Conservation (phyloP, 2,113 vertebrate genomes). For the Notiomystis cincta region DNA sequence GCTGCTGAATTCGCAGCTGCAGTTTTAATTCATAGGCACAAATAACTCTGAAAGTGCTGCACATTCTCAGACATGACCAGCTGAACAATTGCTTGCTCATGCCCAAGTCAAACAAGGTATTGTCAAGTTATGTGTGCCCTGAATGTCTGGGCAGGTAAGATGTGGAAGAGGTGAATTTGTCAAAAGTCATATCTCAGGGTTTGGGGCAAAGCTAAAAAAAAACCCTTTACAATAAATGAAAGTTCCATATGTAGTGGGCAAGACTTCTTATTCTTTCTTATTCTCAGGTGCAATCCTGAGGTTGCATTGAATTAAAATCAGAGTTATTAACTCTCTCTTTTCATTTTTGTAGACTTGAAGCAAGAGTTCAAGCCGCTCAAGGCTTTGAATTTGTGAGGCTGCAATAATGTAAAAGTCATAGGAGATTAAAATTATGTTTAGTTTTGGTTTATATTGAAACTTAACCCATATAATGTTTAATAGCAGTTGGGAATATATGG, state of each 20-base stretch:
- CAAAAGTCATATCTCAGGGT: background rate
- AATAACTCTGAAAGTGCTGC: background rate
- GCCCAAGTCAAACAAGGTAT: constrained; percentile 19
- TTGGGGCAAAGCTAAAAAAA: background rate
- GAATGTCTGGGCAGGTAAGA: background rate
- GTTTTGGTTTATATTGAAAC: background rate
- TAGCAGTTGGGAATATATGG: background rate
- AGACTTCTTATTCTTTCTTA: background rate
- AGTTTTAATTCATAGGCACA: constrained; percentile 26
- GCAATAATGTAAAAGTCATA: background rate
- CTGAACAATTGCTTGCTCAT: background rate
- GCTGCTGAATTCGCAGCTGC: constrained; percentile 35
- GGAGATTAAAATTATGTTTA: background rate
- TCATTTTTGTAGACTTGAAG: background rate
- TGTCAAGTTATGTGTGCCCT: background rate
- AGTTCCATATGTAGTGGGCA: background rate
- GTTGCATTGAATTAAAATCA: background rate
- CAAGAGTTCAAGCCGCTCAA: background rate
- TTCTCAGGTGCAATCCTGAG: background rate
- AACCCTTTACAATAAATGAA: background rate
- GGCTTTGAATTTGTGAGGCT: background rate
- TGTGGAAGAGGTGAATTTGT: background rate
- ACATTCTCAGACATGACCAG: background rate
- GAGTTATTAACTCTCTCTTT: background rate
- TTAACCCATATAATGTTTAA: background rate